Base-by-base conservation (phyloP, 2,888 invertebrate genomes). In the Acanthosoma haemorrhoidale region DNA sequence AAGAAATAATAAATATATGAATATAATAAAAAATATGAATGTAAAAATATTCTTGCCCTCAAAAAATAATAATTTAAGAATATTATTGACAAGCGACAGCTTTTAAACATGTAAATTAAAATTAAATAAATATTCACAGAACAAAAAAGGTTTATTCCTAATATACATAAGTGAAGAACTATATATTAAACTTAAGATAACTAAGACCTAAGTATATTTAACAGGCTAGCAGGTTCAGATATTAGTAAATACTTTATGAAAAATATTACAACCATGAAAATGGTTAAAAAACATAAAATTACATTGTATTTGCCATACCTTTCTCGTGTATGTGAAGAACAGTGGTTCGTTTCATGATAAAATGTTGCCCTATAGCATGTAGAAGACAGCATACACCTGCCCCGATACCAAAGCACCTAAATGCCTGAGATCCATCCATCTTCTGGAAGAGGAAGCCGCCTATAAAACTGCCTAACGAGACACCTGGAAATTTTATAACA, bases 381-480 rank as follows among this genome's bases (percentile, higher is more conserved):
- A 88, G 68, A 2, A 83, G 77, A 76, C 86, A 86, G 58, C 83
- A 82, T 1, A 86, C 77, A 32, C 92, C 81, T 0, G 90, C 85
- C 0, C 84, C 87, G 61, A 87, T 82, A 0, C 92, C 91, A 77
- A 89, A 92, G 74, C 85, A 83, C 70, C 86, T 84, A 79, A 92
- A 92, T 0, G 89, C 88, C 57, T 81, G 78, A 69, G 85, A 83
- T 6, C 91, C 91, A 0, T 87, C 87, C 69, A 86, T 84, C 0
- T 78, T 76, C n/a, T 84, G 81, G 76, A 89, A 88, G 36, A 91
- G 78, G 5, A 85, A 78, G 1, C 93, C 93, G n/a, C 88, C 92
- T 64, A 92, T 80, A 11, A 90, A 84, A 77, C 91, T 92, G 38
- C 93, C 93, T 11, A 87, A 78, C 0, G 92, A 88, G 0, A 91